Percentiles rank a stretch among this genome's conserved stretches.
phyloP scores from a whole-genome alignment of 2,113 vertebrate species.

The Lasiurus cinereus region DNA sequence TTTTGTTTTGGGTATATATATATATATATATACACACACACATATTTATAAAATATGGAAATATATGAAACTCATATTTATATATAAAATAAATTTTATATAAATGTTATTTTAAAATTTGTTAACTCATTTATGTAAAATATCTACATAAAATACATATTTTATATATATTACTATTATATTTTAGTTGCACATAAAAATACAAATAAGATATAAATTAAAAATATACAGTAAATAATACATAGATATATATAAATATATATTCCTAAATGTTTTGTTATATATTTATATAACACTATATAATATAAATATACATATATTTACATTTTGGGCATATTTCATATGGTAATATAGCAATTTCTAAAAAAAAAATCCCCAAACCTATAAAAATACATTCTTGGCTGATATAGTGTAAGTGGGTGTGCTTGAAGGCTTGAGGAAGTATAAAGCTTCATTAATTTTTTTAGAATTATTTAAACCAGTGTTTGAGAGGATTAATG shows the following conservation, averaged over 20 bases:
- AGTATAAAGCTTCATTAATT: not conserved
- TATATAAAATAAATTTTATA: slow-evolving; percentile 19
- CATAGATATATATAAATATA: not conserved
- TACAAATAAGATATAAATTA: not conserved
- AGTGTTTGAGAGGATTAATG: not conserved
- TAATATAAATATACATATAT: not conserved
- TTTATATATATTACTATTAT: not conserved
- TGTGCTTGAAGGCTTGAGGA: not conserved
- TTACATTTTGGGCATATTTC: not conserved
- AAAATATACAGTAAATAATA: slow-evolving; percentile 18
- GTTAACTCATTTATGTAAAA: not conserved
- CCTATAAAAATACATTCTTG: slow-evolving; percentile 23
- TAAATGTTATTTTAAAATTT: slow-evolving; percentile 38
- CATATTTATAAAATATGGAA: not conserved
- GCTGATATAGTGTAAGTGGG: not conserved
- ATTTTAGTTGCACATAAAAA: not conserved
- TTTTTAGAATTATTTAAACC: not conserved
- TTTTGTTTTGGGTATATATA: not conserved
- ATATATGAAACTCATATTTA: not conserved
- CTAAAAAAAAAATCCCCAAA: not conserved
- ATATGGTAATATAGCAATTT: not conserved
- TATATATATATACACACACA: no score
- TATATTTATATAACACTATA: not conserved
- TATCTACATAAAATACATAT: not conserved
- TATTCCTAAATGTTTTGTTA: slow-evolving; percentile 44